These are phyloP conservation scores for Aramus guarauna DNA, from an alignment of 2,113 vertebrate genomes.

Conservation along the genomic window DNA sequence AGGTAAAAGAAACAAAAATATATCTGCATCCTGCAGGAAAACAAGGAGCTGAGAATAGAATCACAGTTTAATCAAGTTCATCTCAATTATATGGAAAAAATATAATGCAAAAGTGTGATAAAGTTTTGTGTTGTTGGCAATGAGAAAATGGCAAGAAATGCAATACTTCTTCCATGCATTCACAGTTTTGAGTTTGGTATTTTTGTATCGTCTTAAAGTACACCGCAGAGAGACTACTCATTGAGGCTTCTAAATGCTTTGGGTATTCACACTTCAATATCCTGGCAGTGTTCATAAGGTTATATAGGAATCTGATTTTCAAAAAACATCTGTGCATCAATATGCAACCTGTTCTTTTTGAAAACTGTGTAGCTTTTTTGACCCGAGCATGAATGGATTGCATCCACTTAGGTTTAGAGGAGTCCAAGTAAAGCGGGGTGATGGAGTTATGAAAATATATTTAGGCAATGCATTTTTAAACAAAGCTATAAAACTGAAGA, in stretches of 20 bases:
- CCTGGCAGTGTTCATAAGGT: not conserved
- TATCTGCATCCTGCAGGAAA: not conserved
- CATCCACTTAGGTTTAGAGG: not conserved
- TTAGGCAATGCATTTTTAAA: not conserved
- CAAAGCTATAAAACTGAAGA: not conserved
- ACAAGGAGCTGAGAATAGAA: not conserved
- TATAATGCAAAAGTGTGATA: fast-evolving
- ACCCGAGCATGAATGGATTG: not conserved
- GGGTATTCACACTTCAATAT: not conserved
- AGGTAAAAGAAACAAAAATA: not conserved
- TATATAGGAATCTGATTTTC: not conserved
- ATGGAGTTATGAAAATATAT: not conserved
- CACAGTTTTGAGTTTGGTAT: not conserved
- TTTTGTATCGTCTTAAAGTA: not conserved
- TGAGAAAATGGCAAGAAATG: not conserved
- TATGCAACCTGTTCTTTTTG: not conserved
- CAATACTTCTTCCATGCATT: not conserved
- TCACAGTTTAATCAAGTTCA: not conserved
- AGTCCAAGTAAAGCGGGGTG: not conserved
- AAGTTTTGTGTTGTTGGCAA: not conserved
- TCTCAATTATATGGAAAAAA: not conserved
- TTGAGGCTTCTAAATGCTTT: not conserved
- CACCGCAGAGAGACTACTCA: not conserved
- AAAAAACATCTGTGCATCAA: not conserved
- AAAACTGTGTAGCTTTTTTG: not conserved